Evolutionary conservation across 2,113 vertebrate genomes (phyloP).

Genomic region (Galbula dea): DNA sequence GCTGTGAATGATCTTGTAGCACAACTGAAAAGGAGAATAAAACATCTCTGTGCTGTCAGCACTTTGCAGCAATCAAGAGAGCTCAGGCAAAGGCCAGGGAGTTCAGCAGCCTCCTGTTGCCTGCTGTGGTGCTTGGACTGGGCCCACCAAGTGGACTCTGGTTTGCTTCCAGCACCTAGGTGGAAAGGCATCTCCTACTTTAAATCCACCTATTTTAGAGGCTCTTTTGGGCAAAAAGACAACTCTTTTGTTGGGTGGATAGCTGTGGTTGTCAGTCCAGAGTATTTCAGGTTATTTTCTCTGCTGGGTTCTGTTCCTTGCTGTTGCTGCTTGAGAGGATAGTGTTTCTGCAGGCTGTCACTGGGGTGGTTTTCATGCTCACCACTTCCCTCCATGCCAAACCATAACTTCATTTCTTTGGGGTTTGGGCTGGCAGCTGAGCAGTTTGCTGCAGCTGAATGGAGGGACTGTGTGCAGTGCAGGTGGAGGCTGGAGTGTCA

Average conservation of each 20-base stretch:
- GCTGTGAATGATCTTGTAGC: background rate
- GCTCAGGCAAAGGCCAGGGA: background rate
- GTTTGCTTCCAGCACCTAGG: background rate
- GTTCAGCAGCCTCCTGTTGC: fast-evolving
- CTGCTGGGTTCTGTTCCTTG: background rate
- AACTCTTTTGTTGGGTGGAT: background rate
- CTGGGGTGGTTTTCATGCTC: background rate
- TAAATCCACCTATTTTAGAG: background rate
- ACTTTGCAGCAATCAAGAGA: background rate
- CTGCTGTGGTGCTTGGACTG: background rate
- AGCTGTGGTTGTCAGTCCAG: background rate
- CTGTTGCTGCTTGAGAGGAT: background rate
- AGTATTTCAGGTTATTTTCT: background rate
- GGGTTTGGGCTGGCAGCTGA: background rate
- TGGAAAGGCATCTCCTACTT: background rate
- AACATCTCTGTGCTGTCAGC: background rate
- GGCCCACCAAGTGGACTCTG: background rate
- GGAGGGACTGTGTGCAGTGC: background rate
- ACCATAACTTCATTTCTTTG: background rate
- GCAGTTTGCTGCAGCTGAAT: background rate
- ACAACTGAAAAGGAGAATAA: background rate
- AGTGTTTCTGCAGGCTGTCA: background rate
- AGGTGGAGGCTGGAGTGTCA: background rate
- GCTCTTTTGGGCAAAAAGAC: background rate
- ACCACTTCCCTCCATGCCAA: background rate